A percentile compares a stretch with the other conserved stretches of the same genome.
Evolutionary conservation across 1,140 invertebrate genomes (phyloP).

Genomic region (Drosophila melanogaster): DNA sequence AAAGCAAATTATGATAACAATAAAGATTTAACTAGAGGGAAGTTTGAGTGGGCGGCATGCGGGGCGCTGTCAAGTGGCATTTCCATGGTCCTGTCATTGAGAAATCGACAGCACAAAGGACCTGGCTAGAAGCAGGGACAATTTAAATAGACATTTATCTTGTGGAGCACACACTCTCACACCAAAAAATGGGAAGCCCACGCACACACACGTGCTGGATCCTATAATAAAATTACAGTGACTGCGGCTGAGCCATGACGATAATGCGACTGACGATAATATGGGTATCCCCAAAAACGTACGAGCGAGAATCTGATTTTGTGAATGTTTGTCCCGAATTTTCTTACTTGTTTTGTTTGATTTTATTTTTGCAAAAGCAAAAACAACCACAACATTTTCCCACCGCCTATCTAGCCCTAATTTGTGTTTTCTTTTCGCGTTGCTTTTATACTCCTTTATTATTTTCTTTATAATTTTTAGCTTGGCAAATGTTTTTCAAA

Average conservation of each 20-base stretch:
- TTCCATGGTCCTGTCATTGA: conserved; percentile 46
- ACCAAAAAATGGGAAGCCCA: conserved; percentile 5
- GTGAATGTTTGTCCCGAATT: conserved; percentile 39
- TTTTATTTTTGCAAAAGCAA: conserved; percentile 76
- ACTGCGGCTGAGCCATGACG: conserved; percentile 78
- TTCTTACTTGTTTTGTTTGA: conserved; percentile 57
- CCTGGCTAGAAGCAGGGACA: conserved; percentile 61
- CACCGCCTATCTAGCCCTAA: conserved; percentile 41
- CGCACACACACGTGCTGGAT: conserved; percentile 44
- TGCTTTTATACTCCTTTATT: conserved; percentile 58
- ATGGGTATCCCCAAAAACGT: conserved; percentile 30
- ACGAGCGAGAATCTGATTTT: conserved; percentile 24
- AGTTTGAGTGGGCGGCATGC: conserved; percentile 24
- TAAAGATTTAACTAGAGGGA: conserved; percentile 79
- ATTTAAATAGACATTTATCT: conserved; percentile 84
- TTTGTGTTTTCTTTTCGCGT: conserved; percentile 22
- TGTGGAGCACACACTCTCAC: conserved; percentile 54
- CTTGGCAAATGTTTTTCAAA: conserved; percentile 79
- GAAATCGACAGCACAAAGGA: conserved; percentile 53
- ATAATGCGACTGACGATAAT: conserved; percentile 50
- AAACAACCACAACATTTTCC: conserved; percentile 53
- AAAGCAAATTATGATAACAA: conserved; percentile 83
- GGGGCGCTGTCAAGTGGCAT: conserved; percentile 47
- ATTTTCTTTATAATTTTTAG: conserved; percentile 80
- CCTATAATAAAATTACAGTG: conserved; percentile 74